Conservation (phyloP, 2,797 vertebrate genomes). For the Thaleichthys pacificus region DNA sequence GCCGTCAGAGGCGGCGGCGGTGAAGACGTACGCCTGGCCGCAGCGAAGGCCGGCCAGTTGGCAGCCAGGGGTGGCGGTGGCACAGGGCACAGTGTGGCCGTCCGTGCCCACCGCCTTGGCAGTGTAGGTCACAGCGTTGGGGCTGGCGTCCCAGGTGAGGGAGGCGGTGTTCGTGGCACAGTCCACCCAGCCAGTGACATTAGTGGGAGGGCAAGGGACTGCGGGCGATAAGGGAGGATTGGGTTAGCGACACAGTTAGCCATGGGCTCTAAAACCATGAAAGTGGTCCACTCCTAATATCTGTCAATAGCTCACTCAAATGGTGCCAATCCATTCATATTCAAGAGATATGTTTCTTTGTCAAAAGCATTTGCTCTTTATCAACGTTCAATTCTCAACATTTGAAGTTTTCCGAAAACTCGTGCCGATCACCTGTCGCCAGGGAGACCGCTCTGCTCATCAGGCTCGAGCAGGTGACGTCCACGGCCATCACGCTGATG, state of each 20-base stretch:
- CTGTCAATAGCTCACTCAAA: too few relatives aligned
- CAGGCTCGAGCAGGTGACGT: slow-evolving; percentile 62
- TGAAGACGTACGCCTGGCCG: slow-evolving; percentile 69
- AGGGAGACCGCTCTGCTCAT: slow-evolving; percentile 49
- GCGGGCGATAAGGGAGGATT: slow-evolving; percentile 10
- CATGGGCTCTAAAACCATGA: too few relatives aligned
- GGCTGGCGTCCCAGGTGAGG: slow-evolving; percentile 66
- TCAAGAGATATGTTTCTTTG: too few relatives aligned
- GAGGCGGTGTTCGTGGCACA: slow-evolving; percentile 59
- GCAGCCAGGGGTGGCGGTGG: slow-evolving; percentile 42
- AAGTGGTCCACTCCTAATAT: too few relatives aligned
- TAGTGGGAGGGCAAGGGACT: slow-evolving; percentile 74
- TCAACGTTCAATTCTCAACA: too few relatives aligned
- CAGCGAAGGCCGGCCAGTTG: slow-evolving; percentile 64
- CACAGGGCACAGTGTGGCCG: slow-evolving; percentile 60
- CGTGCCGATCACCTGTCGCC: slow-evolving; percentile 57
- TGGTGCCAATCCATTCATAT: too few relatives aligned
- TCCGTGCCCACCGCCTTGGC: slow-evolving; percentile 58
- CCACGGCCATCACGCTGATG: slow-evolving; percentile 59
- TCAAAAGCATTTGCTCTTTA: too few relatives aligned
- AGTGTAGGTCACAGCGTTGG: slow-evolving; percentile 64
- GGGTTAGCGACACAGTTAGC: background rate
- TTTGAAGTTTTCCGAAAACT: too few relatives aligned
- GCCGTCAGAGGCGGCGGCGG: slow-evolving; percentile 65
- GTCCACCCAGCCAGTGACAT: slow-evolving; percentile 51